Evolutionary conservation across 1,140 invertebrate genomes (phyloP), one percentile per base, ranked within the genome.

Genomic region (Hyphantria cunea): DNA sequence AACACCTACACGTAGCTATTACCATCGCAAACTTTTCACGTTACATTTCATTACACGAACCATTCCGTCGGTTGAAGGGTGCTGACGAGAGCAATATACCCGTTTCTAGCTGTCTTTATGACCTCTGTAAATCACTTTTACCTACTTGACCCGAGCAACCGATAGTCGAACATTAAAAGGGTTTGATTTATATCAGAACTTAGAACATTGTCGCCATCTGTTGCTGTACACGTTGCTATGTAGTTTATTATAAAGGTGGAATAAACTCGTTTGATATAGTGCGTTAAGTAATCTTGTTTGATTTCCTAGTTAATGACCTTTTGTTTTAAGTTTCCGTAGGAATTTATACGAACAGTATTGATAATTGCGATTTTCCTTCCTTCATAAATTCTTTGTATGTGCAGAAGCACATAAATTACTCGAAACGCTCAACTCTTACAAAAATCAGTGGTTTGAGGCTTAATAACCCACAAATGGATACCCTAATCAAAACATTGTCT

Each of bases 181-280:
- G 83, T 85, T 74, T 87, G 82, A 87, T 85, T 87, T 87, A 87
- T 82, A 76, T 39, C 67, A 66, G 49, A 87, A 87, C 72, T 87
- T 87, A 55, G 81, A 63, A 80, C 82, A 83, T 87, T 87, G 73
- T 78, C 80, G 71, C 70, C 82, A 84, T 77, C 80, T 84, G 84
- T 77, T 80, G 77, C 72, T 73, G 64, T 70, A 71, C 72, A 70
- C 60, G 67, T 56, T 70, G 58, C 34, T 56, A 68, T 73, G 64
- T 77, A 82, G 74, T 84, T 78, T 78, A 74, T 81, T 78, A 76
- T 70, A 68, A 78, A 78, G 80, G 79, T 79, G 71, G 67, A 74
- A 70, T 66, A 15, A 15, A 50, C 17, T 62, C 41, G 58, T 61
- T 61, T 66, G 51, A 66, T 55, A 52, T 53, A 62, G 31, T 62